A percentile compares a stretch with the other conserved stretches of the same genome.
phyloP scores from a whole-genome alignment of 1,140 invertebrate species.

The Helicoverpa armigera region DNA sequence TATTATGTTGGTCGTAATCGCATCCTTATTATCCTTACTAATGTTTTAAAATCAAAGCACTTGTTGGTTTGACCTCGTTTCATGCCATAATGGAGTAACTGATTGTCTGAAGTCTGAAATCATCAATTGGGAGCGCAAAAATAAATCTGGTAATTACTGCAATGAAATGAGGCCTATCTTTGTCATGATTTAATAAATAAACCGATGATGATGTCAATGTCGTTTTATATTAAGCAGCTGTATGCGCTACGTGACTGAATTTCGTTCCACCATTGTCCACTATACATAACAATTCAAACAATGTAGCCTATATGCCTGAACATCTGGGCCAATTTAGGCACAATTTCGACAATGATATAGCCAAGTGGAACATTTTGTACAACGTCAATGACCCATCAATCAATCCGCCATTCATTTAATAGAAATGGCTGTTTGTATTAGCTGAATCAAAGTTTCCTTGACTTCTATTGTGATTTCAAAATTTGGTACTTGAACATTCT shows the following conservation, averaged over 20 bases:
- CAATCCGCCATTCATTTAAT: constrained; percentile 59
- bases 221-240: constrained; percentile 9
- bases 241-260: constrained; percentile 43
- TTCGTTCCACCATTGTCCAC: background rate
- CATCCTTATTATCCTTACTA: background rate
- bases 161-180: too few species aligned
- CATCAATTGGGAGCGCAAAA: too few species aligned
- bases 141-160: too few species aligned
- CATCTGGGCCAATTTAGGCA: constrained; percentile 50
- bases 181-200: too few species aligned
- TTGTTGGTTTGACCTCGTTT: too few species aligned
- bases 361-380: constrained; percentile 60
- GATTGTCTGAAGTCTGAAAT: too few species aligned
- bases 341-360: constrained; percentile 55
- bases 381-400: constrained; percentile 70
- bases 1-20: background rate
- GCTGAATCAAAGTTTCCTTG: constrained; percentile 49
- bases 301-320: constrained; percentile 35
- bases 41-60: too few species aligned
- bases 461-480: constrained; percentile 36
- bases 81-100: too few species aligned
- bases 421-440: constrained; percentile 54
- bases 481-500: constrained; percentile 24
- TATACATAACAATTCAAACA: constrained; percentile 45
- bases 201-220: background rate